Base-by-base conservation (phyloP, 2,113 vertebrate genomes). In the Cisticola juncidis region DNA sequence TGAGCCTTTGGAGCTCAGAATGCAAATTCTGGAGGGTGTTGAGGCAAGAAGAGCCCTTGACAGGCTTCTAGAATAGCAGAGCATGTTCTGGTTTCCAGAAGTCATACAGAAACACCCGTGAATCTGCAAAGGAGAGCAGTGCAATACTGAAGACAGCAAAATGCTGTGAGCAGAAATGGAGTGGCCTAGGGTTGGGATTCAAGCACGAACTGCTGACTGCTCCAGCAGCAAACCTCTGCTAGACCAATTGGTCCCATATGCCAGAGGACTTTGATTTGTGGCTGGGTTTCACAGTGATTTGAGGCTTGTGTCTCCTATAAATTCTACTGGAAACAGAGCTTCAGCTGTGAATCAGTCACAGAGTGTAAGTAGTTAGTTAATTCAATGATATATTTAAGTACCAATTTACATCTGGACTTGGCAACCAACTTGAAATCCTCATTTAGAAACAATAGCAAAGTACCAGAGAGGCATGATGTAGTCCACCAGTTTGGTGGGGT, bases 311-410 rank as follows among this genome's bases (percentile, higher is more conserved):
- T 72, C 83, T 86, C 65, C 66, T 73, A 35, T 78, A 86, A 88
- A 85, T 86, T 88, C 62, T 82, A 48, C 33, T 84, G 78, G 56
- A 87, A 92, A 65, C 25, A 89, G 54, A 72, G 23, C 70, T 84
- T 95, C 3, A 1, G 6, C 65, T 89, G 45, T 72, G 73, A 91
- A 74, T 87, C 31, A 28, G 20, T 88, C 84, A 57, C 71, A 91
- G 73, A 57, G 26, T 38, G 38, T 38, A 38, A 38, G 0, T 21
- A 79, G 45, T 92, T 92, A 71, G 57, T 78, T 92, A 92, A 69
- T 69, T 87, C 73, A 81, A 65, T 65, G 70, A 69, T 89, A 65
- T 53, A 62, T 91, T 91, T 66, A 94, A 95, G 73, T 92, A 95
- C 89, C 40, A 26, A 28, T 83, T 90, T 91, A 84, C 77, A 86